Evolutionary conservation across 2,113 vertebrate species (phyloP), one percentile per base, ranked within the genome.

Genomic region (Pluvialis apricaria): DNA sequence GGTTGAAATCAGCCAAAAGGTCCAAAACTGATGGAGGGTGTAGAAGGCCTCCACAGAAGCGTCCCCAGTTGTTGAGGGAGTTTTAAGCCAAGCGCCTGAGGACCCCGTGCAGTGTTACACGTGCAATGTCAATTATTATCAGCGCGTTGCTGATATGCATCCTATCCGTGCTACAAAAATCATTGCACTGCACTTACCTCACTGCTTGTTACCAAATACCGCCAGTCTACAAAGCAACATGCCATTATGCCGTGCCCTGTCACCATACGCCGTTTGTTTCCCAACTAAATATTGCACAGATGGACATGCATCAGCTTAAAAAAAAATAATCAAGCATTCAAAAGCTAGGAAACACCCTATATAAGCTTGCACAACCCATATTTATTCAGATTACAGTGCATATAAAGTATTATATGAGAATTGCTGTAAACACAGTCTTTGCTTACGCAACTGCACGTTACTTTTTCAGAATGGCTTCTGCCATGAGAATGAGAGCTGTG

Each of bases 71-170:
- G 7, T 0, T 3, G 1, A 6, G 18, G 11, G 15, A 28, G 51
- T 3, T 10, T 5, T 10, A 3, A 8, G 51, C 29, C 20, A 2
- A 8, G 5, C 0, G 15, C n/a, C 15, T 2, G 13, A 64, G 42
- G 55, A 8, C 16, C 26, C 4, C 1, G 3, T 8, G 15, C 19
- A 3, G 31, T 1, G 5, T 20, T 45, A 2, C 3, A 3, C 3
- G 15, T 4, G 1, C 26, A 5, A 0, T 4, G 17, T 6, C 29
- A 3, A 0, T 26, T 26, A 4, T 10, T 11, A 3, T 2, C 49
- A 3, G 17, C 2, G 0, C 20, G 1, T 21, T 15, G 1, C 2
- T 13, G 57, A 15, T 4, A 22, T 7, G 1, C 0, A 0, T 25
- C 0, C 3, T 6, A 3, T 20, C 28, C 19, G 21, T 4, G 45